Evolutionary conservation across 2,113 vertebrate genomes (phyloP).

Genomic region (Chaetura pelagica): DNA sequence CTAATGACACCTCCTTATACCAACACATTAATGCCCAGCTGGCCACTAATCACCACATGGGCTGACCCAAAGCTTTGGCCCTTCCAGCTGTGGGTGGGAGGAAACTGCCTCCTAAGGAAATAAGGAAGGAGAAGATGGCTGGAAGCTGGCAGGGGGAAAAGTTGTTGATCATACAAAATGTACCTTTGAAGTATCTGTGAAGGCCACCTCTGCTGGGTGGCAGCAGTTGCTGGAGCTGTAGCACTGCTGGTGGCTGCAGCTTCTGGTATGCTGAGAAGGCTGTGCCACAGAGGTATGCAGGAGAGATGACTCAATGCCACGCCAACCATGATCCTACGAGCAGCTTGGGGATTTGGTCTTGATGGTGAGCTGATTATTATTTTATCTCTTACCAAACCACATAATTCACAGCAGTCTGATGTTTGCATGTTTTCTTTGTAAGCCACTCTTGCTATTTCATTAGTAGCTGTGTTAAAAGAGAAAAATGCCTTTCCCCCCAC

Average conservation of each 20-base stretch:
- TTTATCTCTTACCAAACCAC: slow-evolving; percentile 49
- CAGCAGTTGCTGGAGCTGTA: fast-evolving
- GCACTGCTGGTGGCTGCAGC: fast-evolving
- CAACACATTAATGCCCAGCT: slow-evolving; percentile 1
- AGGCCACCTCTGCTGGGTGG: background rate
- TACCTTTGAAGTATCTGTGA: fast-evolving
- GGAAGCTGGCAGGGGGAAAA: fast-evolving
- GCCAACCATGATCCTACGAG: background rate
- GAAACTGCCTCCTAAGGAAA: background rate
- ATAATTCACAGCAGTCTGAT: background rate
- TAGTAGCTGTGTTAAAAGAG: background rate
- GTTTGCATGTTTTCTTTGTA: background rate
- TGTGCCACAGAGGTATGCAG: background rate
- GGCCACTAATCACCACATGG: background rate
- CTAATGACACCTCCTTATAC: background rate
- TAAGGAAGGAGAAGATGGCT: background rate
- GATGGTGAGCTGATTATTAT: slow-evolving; percentile 32
- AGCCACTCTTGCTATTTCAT: background rate
- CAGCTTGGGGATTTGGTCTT: slow-evolving; percentile 20
- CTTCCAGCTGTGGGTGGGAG: background rate
- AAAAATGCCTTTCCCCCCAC: background rate
- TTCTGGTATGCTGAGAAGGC: background rate
- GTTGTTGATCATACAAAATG: fast-evolving
- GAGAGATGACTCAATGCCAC: slow-evolving; percentile 8
- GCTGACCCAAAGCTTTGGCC: background rate